A percentile compares a stretch with the other conserved stretches of the same genome.
Evolutionary conservation across 2,113 vertebrate species (phyloP).

Genomic region (Epinephelus fuscoguttatus): DNA sequence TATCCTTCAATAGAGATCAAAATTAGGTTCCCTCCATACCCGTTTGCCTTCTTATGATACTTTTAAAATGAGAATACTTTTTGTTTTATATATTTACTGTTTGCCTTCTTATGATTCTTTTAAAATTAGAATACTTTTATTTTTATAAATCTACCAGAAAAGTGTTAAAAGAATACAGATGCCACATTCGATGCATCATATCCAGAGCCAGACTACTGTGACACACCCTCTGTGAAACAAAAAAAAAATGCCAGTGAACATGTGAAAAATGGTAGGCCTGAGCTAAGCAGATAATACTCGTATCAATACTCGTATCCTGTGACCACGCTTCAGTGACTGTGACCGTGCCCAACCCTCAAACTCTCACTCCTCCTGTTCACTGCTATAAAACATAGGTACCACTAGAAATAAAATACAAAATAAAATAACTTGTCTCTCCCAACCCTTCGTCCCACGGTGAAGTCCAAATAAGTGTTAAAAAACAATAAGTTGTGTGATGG

Average conservation of each 20-base stretch:
- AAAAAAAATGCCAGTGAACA: slow-evolving; percentile 4
- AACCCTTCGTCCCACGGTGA: neutral
- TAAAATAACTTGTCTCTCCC: neutral
- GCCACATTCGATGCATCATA: neutral
- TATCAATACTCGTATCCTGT: neutral
- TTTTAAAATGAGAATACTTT: neutral
- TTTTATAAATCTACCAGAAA: too few species aligned
- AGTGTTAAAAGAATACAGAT: too few species aligned
- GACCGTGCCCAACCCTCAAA: neutral
- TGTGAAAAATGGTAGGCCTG: neutral
- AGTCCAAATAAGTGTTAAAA: too few species aligned
- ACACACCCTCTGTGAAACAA: neutral
- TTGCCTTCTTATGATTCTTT: neutral
- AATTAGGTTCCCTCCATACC: neutral
- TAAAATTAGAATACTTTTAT: too few species aligned
- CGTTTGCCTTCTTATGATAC: neutral
- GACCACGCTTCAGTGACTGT: slow-evolving; percentile 3
- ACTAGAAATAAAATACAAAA: neutral
- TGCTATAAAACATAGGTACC: neutral
- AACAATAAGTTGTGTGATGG: neutral
- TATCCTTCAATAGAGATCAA: neutral
- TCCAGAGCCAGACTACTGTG: neutral
- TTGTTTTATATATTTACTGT: too few species aligned
- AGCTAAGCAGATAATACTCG: neutral
- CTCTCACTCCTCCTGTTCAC: neutral